Evolutionary conservation across 2,113 vertebrate genomes (phyloP).

Genomic region (Nesoenas mayeri): DNA sequence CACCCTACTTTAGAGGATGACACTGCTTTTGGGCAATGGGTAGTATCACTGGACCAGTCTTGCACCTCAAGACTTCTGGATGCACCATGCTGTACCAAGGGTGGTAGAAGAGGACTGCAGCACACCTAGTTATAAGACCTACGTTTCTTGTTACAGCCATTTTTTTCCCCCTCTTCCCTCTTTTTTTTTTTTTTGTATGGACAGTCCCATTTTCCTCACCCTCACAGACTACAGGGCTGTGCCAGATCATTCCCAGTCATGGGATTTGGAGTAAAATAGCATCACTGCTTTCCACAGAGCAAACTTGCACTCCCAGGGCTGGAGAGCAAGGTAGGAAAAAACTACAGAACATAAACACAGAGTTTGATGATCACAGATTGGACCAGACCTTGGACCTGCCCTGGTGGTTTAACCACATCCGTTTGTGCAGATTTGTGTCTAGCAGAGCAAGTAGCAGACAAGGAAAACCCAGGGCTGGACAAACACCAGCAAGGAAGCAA

Average conservation of each 20-base stretch:
- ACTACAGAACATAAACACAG: not conserved
- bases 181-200: not conserved
- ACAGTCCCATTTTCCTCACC: not conserved
- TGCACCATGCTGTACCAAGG: not conserved
- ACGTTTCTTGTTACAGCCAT: not conserved
- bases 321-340: not conserved
- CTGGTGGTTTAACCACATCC: accelerated
- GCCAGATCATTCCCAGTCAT: not conserved
- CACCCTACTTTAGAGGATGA: not conserved
- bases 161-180: not conserved
- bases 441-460: not conserved
- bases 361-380: not conserved
- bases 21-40: not conserved
- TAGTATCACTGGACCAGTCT: not conserved
- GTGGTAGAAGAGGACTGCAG: not conserved
- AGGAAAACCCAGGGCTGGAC: not conserved
- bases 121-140: accelerated
- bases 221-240: accelerated
- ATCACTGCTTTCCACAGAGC: not conserved
- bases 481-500: not conserved
- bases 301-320: not conserved
- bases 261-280: not conserved
- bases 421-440: not conserved
- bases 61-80: not conserved
- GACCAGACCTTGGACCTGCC: not conserved